These are phyloP conservation scores for Drosophila paranaensis DNA, from an alignment of 2,888 invertebrate species.

Conservation along the genomic window DNA sequence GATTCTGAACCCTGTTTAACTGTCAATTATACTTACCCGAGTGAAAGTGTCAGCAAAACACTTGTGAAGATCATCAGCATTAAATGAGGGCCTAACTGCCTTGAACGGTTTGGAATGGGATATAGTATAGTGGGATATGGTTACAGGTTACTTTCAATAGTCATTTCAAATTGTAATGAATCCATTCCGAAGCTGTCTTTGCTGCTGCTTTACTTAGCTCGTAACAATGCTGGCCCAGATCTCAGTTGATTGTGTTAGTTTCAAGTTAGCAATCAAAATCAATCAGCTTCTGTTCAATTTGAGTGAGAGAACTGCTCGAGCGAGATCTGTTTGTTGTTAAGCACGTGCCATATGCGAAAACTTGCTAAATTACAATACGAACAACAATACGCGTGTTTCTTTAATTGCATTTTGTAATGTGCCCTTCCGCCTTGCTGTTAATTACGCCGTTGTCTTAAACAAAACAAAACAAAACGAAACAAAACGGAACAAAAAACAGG, in stretches of 20 bases:
- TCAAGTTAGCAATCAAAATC: neutral
- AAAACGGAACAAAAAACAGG: neutral
- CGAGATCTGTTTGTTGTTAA: slow-evolving; percentile 41
- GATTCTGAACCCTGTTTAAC: slow-evolving; percentile 21
- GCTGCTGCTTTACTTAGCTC: no score
- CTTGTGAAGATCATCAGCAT: neutral
- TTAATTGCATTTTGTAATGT: slow-evolving; percentile 51
- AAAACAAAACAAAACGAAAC: slow-evolving; percentile 1
- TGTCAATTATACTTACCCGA: slow-evolving; percentile 28
- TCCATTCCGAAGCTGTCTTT: no score
- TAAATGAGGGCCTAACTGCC: neutral
- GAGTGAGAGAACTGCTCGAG: slow-evolving; percentile 44
- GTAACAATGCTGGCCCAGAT: neutral
- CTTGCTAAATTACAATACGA: slow-evolving; percentile 40
- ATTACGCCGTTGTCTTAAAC: slow-evolving; percentile 30
- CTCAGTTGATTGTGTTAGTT: neutral
- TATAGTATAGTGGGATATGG: neutral
- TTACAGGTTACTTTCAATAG: neutral
- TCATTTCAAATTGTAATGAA: no score
- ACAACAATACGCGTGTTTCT: slow-evolving; percentile 44
- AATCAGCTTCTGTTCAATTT: slow-evolving; percentile 46
- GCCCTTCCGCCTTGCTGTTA: slow-evolving; percentile 52
- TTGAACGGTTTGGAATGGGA: neutral
- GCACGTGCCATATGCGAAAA: slow-evolving; percentile 60
- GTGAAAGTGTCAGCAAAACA: slow-evolving; percentile 17